phyloP scores from a whole-genome alignment of 2,113 vertebrate species.

The Mesocricetus auratus region DNA sequence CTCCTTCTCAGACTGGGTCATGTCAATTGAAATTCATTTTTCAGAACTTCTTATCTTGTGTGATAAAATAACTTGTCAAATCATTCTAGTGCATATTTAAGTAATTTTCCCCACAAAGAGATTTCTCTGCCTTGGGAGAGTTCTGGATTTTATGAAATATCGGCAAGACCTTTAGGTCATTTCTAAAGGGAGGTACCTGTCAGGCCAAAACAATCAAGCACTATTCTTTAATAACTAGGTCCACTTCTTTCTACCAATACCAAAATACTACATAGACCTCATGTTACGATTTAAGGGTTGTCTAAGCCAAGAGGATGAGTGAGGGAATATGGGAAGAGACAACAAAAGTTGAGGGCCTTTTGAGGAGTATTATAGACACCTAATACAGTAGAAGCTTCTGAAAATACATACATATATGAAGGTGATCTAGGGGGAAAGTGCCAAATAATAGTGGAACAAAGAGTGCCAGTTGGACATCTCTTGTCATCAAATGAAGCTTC shows the following conservation, averaged over 20 bases:
- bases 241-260: not conserved
- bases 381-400: not conserved
- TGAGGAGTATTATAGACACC: not conserved
- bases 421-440: not conserved
- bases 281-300: not conserved
- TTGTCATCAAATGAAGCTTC: not conserved
- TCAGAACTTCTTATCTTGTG: not conserved
- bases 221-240: not conserved
- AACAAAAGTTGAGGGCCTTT: not conserved
- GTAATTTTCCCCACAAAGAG: too few species aligned
- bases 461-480: not conserved
- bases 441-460: not conserved
- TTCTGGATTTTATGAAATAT: not conserved
- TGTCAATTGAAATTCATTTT: not conserved
- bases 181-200: not conserved
- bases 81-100: too few species aligned
- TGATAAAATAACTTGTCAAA: not conserved
- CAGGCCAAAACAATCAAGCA: not conserved
- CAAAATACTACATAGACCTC: not conserved
- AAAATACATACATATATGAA: too few species aligned
- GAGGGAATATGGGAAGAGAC: not conserved
- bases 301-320: not conserved
- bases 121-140: too few species aligned
- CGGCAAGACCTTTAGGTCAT: not conserved
- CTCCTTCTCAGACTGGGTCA: not conserved